Percentiles rank a stretch among this genome's conserved stretches.
These are phyloP conservation scores for Hirtodrosophila duncani DNA, from an alignment of 2,888 invertebrate species.

Conservation along the genomic window DNA sequence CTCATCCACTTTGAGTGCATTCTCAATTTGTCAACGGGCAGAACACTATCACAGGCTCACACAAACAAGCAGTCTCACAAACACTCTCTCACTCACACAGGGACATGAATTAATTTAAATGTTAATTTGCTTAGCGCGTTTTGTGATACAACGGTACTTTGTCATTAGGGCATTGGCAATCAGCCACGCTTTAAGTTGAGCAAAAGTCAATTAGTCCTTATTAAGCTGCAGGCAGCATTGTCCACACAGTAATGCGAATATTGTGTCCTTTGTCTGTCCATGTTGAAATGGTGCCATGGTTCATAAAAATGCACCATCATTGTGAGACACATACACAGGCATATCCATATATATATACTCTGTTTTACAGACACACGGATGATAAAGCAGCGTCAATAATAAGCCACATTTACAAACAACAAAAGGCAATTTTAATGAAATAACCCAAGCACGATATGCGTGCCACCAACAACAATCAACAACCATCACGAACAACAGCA, in stretches of 20 bases:
- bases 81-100: too few relatives aligned
- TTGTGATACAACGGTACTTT: constrained; percentile 34
- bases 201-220: constrained; percentile 69
- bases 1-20: constrained; percentile 3
- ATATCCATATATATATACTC: constrained; percentile 1
- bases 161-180: constrained; percentile 62
- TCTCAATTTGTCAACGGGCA: constrained; percentile 13
- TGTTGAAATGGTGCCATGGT: constrained; percentile 16
- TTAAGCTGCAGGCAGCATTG: constrained; percentile 44
- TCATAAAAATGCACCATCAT: constrained; percentile 59
- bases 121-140: constrained; percentile 64
- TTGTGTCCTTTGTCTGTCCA: constrained; percentile 45
- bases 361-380: too few relatives aligned
- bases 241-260: constrained; percentile 59
- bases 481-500: constrained; percentile 15
- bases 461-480: constrained; percentile 30
- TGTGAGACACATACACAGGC: constrained; percentile 22
- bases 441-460: constrained; percentile 69
- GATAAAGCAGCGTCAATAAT: constrained; percentile 67
- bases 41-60: not conserved
- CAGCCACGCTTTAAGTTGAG: constrained; percentile 30
- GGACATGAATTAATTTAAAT: constrained; percentile 64
- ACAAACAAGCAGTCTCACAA: constrained; percentile 33
- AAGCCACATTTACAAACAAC: constrained; percentile 72
- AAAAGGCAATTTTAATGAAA: constrained; percentile 73